Conservation (phyloP, 2,888 invertebrate species). For the Hartigia nigra region DNA sequence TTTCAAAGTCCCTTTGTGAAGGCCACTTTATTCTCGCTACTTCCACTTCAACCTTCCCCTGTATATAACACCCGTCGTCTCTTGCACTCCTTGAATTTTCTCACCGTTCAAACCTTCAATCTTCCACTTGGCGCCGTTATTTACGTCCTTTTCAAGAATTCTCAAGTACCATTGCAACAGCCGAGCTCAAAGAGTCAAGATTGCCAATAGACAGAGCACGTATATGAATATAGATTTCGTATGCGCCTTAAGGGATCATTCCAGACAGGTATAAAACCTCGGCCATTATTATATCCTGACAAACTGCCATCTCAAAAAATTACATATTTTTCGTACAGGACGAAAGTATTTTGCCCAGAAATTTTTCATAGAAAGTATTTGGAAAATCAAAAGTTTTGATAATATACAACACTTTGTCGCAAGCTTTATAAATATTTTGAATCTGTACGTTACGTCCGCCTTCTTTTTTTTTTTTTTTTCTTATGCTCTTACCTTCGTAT, state of each 20-base stretch:
- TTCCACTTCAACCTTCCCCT: neutral
- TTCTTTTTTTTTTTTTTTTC: accelerated
- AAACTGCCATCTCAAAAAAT: neutral
- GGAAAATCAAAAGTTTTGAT: too few species aligned
- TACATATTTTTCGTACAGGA: neutral
- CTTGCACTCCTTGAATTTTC: neutral
- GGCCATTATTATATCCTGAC: neutral
- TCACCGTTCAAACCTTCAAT: neutral
- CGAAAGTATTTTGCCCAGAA: too few species aligned
- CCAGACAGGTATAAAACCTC: neutral
- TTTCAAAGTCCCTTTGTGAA: neutral
- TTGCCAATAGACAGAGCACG: neutral
- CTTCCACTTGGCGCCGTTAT: neutral
- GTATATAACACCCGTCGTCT: neutral
- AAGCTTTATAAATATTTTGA: too few species aligned
- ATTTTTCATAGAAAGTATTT: too few species aligned
- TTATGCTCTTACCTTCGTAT: too few species aligned
- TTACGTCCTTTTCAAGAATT: neutral
- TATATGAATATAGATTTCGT: neutral
- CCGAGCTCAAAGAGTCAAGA: neutral
- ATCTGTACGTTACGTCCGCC: too few species aligned
- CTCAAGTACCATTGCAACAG: neutral
- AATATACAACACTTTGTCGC: too few species aligned
- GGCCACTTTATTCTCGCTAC: neutral
- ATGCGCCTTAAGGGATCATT: neutral